A percentile compares a stretch with the other conserved stretches of the same genome.
Conservation (phyloP, 2,888 invertebrate species). For the Dolichomitus sp. region DNA sequence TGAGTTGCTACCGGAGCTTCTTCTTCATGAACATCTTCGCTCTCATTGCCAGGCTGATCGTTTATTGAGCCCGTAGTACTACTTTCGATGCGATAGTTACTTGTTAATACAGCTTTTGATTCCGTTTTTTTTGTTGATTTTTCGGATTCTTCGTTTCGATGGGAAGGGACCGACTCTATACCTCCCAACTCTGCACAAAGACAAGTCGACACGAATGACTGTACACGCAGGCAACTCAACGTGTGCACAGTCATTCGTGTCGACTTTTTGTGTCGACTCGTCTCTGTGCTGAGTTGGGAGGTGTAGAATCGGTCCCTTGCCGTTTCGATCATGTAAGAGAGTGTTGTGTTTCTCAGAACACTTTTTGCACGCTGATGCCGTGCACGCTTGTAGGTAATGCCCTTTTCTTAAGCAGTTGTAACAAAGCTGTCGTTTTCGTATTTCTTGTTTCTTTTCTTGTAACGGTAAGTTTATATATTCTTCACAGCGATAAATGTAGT, state of each 20-base stretch:
- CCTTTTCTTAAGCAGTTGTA: slow-evolving; percentile 58
- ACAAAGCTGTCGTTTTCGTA: slow-evolving; percentile 57
- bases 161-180: no score
- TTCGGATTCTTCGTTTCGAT: not conserved
- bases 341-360: slow-evolving; percentile 64
- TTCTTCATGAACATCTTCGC: no score
- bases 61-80: not conserved
- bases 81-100: not conserved
- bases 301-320: no score
- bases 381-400: slow-evolving; percentile 58
- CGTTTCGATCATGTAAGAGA: slow-evolving; percentile 52
- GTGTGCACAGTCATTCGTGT: no score
- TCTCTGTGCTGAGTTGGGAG: no score
- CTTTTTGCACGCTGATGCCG: slow-evolving; percentile 59
- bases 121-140: not conserved
- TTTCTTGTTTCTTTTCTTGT: slow-evolving; percentile 38
- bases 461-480: slow-evolving; percentile 19
- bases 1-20: no score
- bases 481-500: no score
- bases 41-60: no score
- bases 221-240: no score
- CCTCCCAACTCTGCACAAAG: no score
- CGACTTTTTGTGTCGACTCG: no score
- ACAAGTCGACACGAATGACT: no score
- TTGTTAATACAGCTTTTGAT: not conserved